Evolutionary conservation across 2,888 invertebrate genomes (phyloP), one percentile per base, ranked within the genome.

Genomic region (Malthinus flaveolus): DNA sequence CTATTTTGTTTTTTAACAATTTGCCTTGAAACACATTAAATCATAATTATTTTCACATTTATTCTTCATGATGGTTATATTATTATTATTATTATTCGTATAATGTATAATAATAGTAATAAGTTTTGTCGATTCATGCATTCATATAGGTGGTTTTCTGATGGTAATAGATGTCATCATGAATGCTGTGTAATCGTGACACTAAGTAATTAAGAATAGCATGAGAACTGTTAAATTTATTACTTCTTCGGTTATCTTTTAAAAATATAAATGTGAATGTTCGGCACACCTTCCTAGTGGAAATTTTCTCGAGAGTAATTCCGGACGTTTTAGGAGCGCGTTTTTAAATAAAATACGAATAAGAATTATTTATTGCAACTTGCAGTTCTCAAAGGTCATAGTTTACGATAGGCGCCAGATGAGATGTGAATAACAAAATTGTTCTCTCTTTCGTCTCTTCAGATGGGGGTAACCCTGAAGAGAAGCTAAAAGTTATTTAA

Each of bases 1-100:
- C 37, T 36, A 47, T 54, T 47, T 54, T 32, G 45, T 42, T 32
- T 37, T n/a, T 23, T 32, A 42, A 39, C 54, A 37, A 48, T 48
- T n/a, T 32, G 39, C 5, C 50, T 54, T 47, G 32, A 31, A 44
- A 47, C 13, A 23, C 45, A 46, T 56, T 56, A 56, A 56, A 56
- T 56, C 56, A 56, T 56, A 56, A 56, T 56, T 50, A 56, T 56
- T 56, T 44, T 45, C 42, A 44, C 49, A 56, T 56, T 56, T 49
- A 49, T 45, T 49, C 45, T 31, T 55, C 34, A 35, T 35, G 37
- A 50, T 45, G 49, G 56, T 50, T 49, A 50, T 50, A 36, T 32
- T 44, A 31, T 33, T 5, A 12, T 48, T 49, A 49, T 52, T 52
- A 52, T 34, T 15, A 32, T 39, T 42, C 39, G 15, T 42, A 42